Base-by-base conservation (phyloP, 2,113 vertebrate genomes). In the Eonycteris spelaea region DNA sequence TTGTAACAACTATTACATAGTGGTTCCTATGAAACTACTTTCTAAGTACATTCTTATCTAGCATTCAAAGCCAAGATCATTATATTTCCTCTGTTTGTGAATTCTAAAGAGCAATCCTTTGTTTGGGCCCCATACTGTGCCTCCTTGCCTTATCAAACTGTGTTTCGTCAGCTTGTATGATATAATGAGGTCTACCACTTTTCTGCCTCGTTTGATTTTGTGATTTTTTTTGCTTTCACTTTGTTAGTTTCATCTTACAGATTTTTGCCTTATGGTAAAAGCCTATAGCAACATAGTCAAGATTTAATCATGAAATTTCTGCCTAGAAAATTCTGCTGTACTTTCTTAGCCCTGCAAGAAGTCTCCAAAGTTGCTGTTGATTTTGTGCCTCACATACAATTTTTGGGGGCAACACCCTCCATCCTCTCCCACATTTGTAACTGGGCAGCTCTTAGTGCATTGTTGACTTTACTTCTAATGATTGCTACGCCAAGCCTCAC, bases 21-120 rank as follows among this genome's bases (percentile, higher is more conserved):
- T 71, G 78, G 45, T 93, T 96, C 78, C 79, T 96, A 65, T 86
- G 93, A 96, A 97, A 90, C 77, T 63, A 73, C 73, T 93, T 88
- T 89, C 83, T 92, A 9, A 86, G 35, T 86, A 89, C 78, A 79
- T 79, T 93, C 53, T 89, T 91, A 86, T 75, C 73, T 89, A 51
- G 77, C 43, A 35, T 75, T 90, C 53, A 35, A 55, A 85, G 43
- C 21, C 48, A 55, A 79, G 73, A 87, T 15, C 68, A 38, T 8
- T 45, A 26, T 63, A 68, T 71, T 85, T 75, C 65, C 40, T 95
- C 57, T 80, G 38, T 55, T 90, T 67, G 28, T 93, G 71, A 86
- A 45, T 74, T 84, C 84, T 97, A 9, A 71, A 91, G 90, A 53
- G 33, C 63, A 51, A 1, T 48, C 14, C 12, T 87, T 43, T 43